Evolutionary conservation across 2,888 invertebrate species (phyloP), one percentile per base, ranked within the genome.

Genomic region (Nasonovia ribisnigri): DNA sequence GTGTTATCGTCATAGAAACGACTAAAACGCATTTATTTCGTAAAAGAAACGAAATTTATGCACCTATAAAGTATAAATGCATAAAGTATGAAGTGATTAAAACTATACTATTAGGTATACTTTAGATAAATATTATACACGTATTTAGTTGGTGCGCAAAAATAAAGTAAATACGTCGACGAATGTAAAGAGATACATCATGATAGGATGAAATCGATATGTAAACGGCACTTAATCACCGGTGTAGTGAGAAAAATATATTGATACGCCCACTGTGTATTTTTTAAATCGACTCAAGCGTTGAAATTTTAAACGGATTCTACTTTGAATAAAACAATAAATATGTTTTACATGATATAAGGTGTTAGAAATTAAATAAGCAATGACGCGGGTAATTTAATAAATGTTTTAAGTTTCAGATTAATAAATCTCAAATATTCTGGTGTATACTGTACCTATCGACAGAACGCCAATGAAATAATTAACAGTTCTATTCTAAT

Each of bases 221-320:
- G 20, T 77, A 77, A 36, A 36, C 8, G 77, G 36, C 77, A 36
- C 36, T 20, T 77, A 77, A 77, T 77, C 77, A 77, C 36, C 36
- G 20, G 1, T 20, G 36, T 36, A 77, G 77, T 20, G 77, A 77
- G 77, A 77, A 77, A 77, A n/a, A 77, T 36, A 77, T 77, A 77
- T 77, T 11, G 77, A 36, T 77, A 77, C 77, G 77, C 77, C 77
- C 77, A 77, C 77, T 77, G 36, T 36, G 77, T 77, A 77, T 77
- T 36, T 77, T 36, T 77, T 36, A 77, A 77, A 77, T 77, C 36
- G 2, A 77, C 36, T 77, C 77, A 77, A 77, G 77, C 24, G 36
- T 77, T 77, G 77, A 77, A 8, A 77, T 77, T 77, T 77, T 20
- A 77, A 77, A 77, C 36, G 36, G 77, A 77, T 36, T 77, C 77